Conservation (phyloP, 1,140 invertebrate species). For the Drosophila leontia region DNA sequence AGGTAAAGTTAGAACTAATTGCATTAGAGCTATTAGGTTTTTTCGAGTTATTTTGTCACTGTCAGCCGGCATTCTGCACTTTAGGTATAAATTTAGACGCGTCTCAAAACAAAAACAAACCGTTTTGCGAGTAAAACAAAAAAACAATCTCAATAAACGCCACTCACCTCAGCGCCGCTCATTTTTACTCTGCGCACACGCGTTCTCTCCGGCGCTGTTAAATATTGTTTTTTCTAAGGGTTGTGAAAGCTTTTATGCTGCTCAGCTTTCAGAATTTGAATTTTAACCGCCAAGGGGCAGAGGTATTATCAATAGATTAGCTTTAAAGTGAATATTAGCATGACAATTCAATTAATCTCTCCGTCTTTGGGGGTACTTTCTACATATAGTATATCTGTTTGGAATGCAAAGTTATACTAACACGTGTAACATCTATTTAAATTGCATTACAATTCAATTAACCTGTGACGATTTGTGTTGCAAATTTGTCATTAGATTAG, state of each 20-base stretch:
- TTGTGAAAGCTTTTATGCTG: conserved; percentile 26
- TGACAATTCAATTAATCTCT: not conserved
- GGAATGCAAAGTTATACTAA: not conserved
- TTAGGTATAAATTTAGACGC: conserved; percentile 28
- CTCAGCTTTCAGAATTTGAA: conserved; percentile 30
- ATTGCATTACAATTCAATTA: not conserved
- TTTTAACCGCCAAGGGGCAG: conserved; percentile 14
- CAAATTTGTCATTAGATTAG: conserved; percentile 1
- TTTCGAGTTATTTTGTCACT: not conserved
- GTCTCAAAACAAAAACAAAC: conserved; percentile 36
- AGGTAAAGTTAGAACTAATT: conserved; percentile 6
- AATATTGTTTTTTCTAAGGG: conserved; percentile 3
- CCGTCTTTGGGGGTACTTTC: not conserved
- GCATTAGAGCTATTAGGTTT: not conserved
- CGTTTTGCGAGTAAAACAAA: conserved; percentile 1
- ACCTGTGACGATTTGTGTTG: too few relatives aligned
- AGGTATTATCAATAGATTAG: conserved; percentile 4
- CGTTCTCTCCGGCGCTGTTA: conserved; percentile 9
- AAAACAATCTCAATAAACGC: not conserved
- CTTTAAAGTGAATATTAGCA: not conserved
- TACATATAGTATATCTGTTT: not conserved
- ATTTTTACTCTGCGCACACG: conserved; percentile 46
- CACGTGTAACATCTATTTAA: not conserved
- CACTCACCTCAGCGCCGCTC: conserved; percentile 62
- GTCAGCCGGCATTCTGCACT: conserved; percentile 11